phyloP scores from a whole-genome alignment of 2,888 invertebrate species.

The Ligdia adustata region DNA sequence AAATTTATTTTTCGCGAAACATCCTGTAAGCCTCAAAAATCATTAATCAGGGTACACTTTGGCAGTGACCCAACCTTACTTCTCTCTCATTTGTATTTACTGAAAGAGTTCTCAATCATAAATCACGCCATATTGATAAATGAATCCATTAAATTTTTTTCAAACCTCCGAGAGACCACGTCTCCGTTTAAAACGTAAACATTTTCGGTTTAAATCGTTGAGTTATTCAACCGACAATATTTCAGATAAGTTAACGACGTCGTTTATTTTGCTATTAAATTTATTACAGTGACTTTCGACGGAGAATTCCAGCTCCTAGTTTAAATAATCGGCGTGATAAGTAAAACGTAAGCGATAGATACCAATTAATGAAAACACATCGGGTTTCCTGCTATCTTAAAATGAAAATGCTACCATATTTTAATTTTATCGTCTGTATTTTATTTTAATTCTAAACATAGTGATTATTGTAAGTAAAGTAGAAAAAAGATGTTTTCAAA shows the following conservation, averaged over 20 bases:
- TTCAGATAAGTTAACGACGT: conserved; percentile 57
- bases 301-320: conserved; percentile 43
- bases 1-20: conserved; percentile 68
- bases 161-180: conserved; percentile 55
- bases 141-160: conserved; percentile 74
- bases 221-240: conserved; percentile 56
- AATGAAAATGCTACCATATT: no score
- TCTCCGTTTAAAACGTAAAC: conserved; percentile 51
- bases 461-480: no score
- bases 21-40: conserved; percentile 70
- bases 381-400: conserved; percentile 1
- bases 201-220: conserved; percentile 39
- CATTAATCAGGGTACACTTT: conserved; percentile 80
- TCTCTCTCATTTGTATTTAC: conserved; percentile 80
- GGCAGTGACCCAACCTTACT: conserved; percentile 79
- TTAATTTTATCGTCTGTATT: no score
- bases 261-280: conserved; percentile 56
- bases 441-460: no score
- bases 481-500: no score
- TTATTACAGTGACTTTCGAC: conserved; percentile 49
- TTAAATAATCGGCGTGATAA: conserved; percentile 48
- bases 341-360: conserved; percentile 35
- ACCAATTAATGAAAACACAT: conserved; percentile 14
- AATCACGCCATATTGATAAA: conserved; percentile 79
- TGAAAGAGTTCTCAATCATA: conserved; percentile 77